A percentile compares a stretch with the other conserved stretches of the same genome.
Evolutionary conservation across 2,797 vertebrate genomes (phyloP).

Genomic region (Petrocephalus sullivani): DNA sequence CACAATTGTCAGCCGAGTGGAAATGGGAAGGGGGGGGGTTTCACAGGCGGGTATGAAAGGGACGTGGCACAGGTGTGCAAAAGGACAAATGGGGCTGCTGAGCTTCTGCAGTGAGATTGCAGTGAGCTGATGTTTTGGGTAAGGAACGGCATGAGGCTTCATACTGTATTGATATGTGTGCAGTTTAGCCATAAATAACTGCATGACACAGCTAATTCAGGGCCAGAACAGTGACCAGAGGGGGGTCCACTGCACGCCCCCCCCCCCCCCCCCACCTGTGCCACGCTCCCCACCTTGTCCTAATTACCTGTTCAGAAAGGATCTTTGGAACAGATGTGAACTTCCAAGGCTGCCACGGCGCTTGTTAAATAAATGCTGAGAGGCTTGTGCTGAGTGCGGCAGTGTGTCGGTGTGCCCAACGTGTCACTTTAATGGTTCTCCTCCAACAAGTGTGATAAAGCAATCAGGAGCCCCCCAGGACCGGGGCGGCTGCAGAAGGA

Average conservation of each 20-base stretch:
- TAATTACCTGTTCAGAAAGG: background rate
- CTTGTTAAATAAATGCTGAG: background rate
- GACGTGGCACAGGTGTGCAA: background rate
- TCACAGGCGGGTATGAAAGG: background rate
- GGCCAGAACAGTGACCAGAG: background rate
- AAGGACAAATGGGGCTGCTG: background rate
- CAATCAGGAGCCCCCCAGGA: background rate
- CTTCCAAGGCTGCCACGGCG: background rate
- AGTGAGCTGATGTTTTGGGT: background rate
- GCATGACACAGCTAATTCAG: background rate
- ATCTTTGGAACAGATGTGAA: background rate
- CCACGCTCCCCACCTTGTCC: background rate
- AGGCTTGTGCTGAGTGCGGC: background rate
- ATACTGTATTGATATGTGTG: background rate
- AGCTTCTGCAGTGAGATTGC: background rate
- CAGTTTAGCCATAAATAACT: background rate
- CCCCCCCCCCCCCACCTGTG: background rate
- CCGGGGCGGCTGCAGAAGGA: background rate
- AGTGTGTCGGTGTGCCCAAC: background rate
- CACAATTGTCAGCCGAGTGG: background rate
- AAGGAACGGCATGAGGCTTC: background rate
- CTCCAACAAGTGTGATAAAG: constrained; percentile 19
- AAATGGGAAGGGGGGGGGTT: background rate
- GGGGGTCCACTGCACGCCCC: background rate
- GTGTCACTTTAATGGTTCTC: background rate